A percentile compares a stretch with the other conserved stretches of the same genome.
Evolutionary conservation across 92 coral and sea anemone species (phyloP).

Genomic region (Epizoanthus rinbou): DNA sequence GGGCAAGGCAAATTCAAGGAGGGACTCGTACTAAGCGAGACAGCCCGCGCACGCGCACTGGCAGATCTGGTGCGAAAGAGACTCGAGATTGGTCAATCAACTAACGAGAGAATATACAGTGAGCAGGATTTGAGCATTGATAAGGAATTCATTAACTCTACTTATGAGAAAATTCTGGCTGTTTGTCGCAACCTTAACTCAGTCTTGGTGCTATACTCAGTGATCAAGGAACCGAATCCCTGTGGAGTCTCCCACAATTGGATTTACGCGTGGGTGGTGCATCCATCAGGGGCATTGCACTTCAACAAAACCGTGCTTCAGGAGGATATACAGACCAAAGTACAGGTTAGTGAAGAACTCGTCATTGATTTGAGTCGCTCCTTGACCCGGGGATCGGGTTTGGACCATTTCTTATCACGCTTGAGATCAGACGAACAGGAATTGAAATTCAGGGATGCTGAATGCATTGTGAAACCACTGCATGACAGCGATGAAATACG

Average conservation of each 20-base stretch:
- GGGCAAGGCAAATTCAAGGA: slow-evolving; percentile 61
- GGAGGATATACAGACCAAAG: slow-evolving; percentile 31
- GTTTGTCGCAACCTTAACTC: slow-evolving; percentile 53
- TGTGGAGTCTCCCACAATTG: slow-evolving; percentile 28
- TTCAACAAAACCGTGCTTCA: slow-evolving; percentile 51
- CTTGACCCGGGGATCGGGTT: slow-evolving; percentile 9
- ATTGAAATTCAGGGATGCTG: slow-evolving; percentile 1
- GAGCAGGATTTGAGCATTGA: slow-evolving; percentile 4
- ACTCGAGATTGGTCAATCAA: slow-evolving; percentile 5
- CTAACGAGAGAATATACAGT: not conserved
- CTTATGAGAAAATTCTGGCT: slow-evolving; percentile 31
- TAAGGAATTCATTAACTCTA: slow-evolving; percentile 43
- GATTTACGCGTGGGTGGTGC: slow-evolving; percentile 55
- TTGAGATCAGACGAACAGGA: slow-evolving; percentile 2
- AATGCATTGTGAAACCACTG: not conserved
- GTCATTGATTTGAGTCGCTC: slow-evolving; percentile 52
- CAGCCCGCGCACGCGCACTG: slow-evolving; percentile 54
- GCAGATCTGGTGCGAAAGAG: slow-evolving; percentile 52
- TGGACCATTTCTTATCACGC: slow-evolving; percentile 22
- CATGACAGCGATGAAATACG: slow-evolving; percentile 2
- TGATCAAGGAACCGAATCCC: slow-evolving; percentile 53
- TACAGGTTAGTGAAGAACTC: slow-evolving; percentile 44
- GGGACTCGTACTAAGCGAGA: slow-evolving; percentile 59
- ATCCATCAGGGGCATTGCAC: slow-evolving; percentile 49
- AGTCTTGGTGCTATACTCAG: slow-evolving; percentile 52